Conservation (phyloP, 1,140 invertebrate genomes). For the Trichonephila inaurata region DNA sequence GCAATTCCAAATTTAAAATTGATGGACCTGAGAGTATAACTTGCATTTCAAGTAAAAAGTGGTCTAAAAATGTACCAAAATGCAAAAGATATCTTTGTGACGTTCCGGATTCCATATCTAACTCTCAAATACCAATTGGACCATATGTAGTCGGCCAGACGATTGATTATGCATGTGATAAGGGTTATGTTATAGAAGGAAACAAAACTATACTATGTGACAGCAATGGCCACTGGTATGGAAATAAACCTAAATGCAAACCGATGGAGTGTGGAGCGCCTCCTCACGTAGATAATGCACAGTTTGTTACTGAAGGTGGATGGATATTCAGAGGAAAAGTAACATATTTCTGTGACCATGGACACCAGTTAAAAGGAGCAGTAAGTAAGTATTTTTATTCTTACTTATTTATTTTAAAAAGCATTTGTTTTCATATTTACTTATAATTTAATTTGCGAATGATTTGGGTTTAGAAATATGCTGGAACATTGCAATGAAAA, state of each 20-base stretch:
- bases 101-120: not conserved
- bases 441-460: too few species aligned
- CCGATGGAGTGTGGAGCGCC: slow-evolving; percentile 79
- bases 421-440: too few species aligned
- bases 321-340: slow-evolving; percentile 88
- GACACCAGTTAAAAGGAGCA: slow-evolving; percentile 90
- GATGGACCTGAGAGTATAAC: slow-evolving; percentile 72
- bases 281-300: slow-evolving; percentile 44
- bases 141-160: slow-evolving; percentile 64
- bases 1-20: slow-evolving; percentile 78
- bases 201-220: slow-evolving; percentile 75
- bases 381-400: slow-evolving; percentile 81
- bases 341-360: slow-evolving; percentile 90
- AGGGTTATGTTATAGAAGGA: slow-evolving; percentile 73
- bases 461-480: too few species aligned
- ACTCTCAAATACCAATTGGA: slow-evolving; percentile 46
- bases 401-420: not conserved
- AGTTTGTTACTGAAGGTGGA: slow-evolving; percentile 84
- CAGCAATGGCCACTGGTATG: slow-evolving; percentile 80
- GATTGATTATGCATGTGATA: slow-evolving; percentile 67
- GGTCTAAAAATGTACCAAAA: slow-evolving; percentile 76
- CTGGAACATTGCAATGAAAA: too few species aligned
- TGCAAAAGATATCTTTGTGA: slow-evolving; percentile 78
- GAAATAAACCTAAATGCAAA: slow-evolving; percentile 79
- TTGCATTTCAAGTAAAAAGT: slow-evolving; percentile 77